phyloP scores from a whole-genome alignment of 2,113 vertebrate genomes.

The Urocitellus parryii region DNA sequence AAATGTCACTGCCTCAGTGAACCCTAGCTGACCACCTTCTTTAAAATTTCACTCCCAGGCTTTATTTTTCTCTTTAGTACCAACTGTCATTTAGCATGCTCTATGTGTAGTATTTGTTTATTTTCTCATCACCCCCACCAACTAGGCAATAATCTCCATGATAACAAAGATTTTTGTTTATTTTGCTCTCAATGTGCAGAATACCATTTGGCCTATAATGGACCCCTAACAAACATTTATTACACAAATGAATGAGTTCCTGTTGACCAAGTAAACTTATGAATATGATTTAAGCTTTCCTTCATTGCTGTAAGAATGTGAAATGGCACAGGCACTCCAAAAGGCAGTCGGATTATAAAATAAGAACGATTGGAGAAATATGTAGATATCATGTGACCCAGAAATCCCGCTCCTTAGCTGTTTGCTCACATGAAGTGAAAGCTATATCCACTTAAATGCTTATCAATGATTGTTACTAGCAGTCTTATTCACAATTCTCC shows the following conservation, averaged over 20 bases:
- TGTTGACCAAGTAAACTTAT: neutral
- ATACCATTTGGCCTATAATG: neutral
- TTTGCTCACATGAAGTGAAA: neutral
- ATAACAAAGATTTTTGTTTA: neutral
- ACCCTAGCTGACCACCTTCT: neutral
- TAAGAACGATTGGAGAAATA: neutral
- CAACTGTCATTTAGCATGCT: neutral
- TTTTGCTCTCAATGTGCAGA: slow-evolving; percentile 16
- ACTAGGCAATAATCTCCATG: neutral
- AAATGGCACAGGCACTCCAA: neutral
- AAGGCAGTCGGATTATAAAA: neutral
- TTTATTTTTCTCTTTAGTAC: slow-evolving; percentile 4
- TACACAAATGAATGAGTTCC: neutral
- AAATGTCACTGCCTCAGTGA: neutral
- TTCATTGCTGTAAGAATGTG: neutral
- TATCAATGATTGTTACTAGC: neutral
- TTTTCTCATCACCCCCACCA: neutral
- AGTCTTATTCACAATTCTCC: neutral
- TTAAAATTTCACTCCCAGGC: neutral
- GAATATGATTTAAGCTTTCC: neutral
- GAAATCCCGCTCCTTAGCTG: neutral
- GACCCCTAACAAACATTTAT: slow-evolving; percentile 15
- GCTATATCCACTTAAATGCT: neutral
- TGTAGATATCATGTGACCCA: neutral
- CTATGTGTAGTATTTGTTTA: neutral